Percentiles rank a stretch among this genome's conserved stretches.
These are phyloP conservation scores for Aquatica leii DNA, from an alignment of 2,888 invertebrate genomes.

Conservation along the genomic window DNA sequence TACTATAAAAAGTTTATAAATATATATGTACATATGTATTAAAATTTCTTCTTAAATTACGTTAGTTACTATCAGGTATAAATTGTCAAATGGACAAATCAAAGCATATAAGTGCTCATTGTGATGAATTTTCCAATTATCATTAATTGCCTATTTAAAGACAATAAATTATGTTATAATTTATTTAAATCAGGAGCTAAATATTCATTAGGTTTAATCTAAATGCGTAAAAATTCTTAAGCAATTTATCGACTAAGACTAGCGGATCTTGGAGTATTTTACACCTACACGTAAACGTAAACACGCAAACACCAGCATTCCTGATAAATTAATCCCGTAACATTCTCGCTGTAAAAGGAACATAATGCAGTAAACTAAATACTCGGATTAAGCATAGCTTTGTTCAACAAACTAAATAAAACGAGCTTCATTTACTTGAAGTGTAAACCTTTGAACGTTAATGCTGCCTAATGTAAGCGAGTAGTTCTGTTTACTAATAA, in stretches of 20 bases:
- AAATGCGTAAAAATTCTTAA: conserved; percentile 34
- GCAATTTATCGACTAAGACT: conserved; percentile 34
- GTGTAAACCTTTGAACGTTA: conserved; percentile 56
- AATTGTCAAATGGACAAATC: no score
- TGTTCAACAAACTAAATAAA: conserved; percentile 51
- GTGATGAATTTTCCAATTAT: conserved; percentile 28
- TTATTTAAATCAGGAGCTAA: conserved; percentile 32
- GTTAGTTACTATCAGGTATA: no score
- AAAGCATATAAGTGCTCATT: conserved; percentile 18
- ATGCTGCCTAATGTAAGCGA: conserved; percentile 59
- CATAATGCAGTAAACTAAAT: conserved; percentile 38
- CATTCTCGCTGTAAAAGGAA: conserved; percentile 32
- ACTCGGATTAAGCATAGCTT: conserved; percentile 43
- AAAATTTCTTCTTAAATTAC: no score
- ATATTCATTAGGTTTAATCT: conserved; percentile 36
- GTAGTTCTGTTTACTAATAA: conserved; percentile 61
- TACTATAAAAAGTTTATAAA: no score
- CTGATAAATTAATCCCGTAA: conserved; percentile 37
- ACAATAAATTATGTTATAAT: conserved; percentile 35
- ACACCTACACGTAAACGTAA: conserved; percentile 35
- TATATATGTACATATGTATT: no score
- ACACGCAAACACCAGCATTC: conserved; percentile 36
- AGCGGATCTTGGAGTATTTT: conserved; percentile 32
- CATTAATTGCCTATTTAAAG: conserved; percentile 34
- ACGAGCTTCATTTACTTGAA: conserved; percentile 49